Base-by-base conservation (phyloP, 1,140 invertebrate genomes). In the Caenorhabditis remanei region DNA sequence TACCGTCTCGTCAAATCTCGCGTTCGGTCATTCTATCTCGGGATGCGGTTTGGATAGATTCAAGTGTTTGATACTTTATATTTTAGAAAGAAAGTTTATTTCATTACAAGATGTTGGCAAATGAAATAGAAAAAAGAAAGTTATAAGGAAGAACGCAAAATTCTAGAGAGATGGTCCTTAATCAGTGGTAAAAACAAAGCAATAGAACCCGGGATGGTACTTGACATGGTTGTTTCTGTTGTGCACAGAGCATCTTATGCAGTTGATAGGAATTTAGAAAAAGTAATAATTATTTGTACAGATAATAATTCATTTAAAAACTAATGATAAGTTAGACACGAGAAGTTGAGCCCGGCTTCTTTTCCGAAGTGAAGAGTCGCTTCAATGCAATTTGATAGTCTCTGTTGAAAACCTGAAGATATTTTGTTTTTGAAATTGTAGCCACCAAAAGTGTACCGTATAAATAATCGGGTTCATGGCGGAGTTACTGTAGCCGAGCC, bases 391-490 rank as follows among this genome's bases (percentile, higher is more conserved):
- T 93, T 87, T 92, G 91, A 86, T 92, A 92, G 75, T 92, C 91
- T n/a, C 91, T 87, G 85, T 92, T 92, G 82, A 93, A 93, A 19
- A 92, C 89, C 89, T 90, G 53, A 71, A 89, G 63, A 32, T 24
- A 50, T 41, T 41, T 84, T 40, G 58, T 82, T 58, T 63, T 21
- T 14, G 21, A 14, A n/a, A 63, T 24, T 0, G 8, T 63, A 1
- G 7, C 4, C 7, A 32, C 7, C 5, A 32, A 5, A 82, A 32
- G 19, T 40, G 75, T 83, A 92, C 92, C 50, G 92, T 92, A 88
- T 92, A 92, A 79, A 92, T 92, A 41, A 92, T 92, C 50, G 92
- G 92, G 86, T 93, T 92, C 92, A 93, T 92, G 24, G 91, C 91
- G 14, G 90, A 91, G 83, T 92, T 93, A 32, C 79, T 87, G 85